Evolutionary conservation across 2,113 vertebrate genomes (phyloP), one percentile per base, ranked within the genome.

Genomic region (Cardinalis cardinalis): DNA sequence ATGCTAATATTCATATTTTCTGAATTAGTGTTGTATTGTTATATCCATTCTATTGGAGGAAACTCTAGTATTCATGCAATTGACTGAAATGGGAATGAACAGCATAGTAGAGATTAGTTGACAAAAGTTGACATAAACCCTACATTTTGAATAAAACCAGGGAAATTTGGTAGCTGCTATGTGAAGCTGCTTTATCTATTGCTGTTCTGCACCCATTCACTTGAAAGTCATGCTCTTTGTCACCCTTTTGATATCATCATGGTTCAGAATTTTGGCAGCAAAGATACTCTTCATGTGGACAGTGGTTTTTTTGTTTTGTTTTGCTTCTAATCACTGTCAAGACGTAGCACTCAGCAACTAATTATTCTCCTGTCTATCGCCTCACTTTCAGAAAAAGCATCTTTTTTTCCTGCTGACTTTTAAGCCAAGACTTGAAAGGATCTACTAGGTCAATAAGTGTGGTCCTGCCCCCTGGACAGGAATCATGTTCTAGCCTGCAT

Each of bases 21-120:
- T 94, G 56, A 95, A 94, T 96, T 96, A 92, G 49, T 36, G 18
- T 77, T 91, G 36, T 88, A 84, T 93, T 92, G 79, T 97, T 95
- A 65, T 32, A 87, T 68, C 41, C 41, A 79, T 84, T 91, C 44
- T 92, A 55, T 84, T 95, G 84, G 87, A 90, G 44, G 60, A 87
- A 93, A 84, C 59, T 81, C 56, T 64, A 91, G 48, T 58, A 91
- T 81, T 95, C 49, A 75, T 60, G 29, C 56, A 84, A 48, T 55
- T 92, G 75, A 83, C 59, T 87, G 55, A 80, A 90, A 76, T 68
- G 23, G 20, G 48, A 91, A 74, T 40, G 46, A 90, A 88, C 65
- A 65, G n/a, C 18, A 12, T 51, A 82, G 34, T 10, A 69, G 32
- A 71, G 40, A 74, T 55, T 53, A 70, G 18, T 68, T 14, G 48